Conservation (phyloP, 2,888 invertebrate genomes). For the Lysandra bellargus region DNA sequence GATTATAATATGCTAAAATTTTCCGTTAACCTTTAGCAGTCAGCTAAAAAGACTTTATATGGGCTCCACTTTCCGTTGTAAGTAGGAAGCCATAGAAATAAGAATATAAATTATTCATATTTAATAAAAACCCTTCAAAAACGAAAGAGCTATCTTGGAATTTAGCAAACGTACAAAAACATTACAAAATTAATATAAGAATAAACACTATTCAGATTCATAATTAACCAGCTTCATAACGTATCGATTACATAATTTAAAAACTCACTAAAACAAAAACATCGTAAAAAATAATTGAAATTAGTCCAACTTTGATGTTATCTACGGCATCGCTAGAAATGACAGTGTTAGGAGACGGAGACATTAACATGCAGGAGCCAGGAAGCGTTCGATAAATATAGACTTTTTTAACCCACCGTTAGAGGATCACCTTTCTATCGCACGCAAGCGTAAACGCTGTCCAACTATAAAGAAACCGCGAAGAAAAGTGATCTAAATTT, state of each 20-base stretch:
- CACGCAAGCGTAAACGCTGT: slow-evolving; percentile 16
- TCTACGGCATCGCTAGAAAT: not conserved
- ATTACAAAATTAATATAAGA: not conserved
- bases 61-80: slow-evolving; percentile 8
- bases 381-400: slow-evolving; percentile 57
- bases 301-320: slow-evolving; percentile 26
- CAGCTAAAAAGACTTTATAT: not conserved
- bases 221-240: not conserved
- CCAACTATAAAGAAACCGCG: slow-evolving; percentile 23
- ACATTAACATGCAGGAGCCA: slow-evolving; percentile 54
- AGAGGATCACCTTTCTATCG: slow-evolving; percentile 31
- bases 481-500: slow-evolving; percentile 21
- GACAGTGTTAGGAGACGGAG: slow-evolving; percentile 11
- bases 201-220: not conserved
- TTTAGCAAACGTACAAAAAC: not conserved
- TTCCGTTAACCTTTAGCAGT: not conserved
- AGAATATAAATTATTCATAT: not conserved
- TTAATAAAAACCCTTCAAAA: not conserved
- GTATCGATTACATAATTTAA: not conserved
- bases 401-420: slow-evolving; percentile 44
- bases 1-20: not conserved
- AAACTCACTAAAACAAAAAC: not conserved
- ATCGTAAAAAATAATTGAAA: not conserved
- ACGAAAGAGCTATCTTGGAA: not conserved
- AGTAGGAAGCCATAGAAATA: slow-evolving; percentile 4